Evolutionary conservation across 2,113 vertebrate species (phyloP).

Genomic region (Harpagus bidentatus): DNA sequence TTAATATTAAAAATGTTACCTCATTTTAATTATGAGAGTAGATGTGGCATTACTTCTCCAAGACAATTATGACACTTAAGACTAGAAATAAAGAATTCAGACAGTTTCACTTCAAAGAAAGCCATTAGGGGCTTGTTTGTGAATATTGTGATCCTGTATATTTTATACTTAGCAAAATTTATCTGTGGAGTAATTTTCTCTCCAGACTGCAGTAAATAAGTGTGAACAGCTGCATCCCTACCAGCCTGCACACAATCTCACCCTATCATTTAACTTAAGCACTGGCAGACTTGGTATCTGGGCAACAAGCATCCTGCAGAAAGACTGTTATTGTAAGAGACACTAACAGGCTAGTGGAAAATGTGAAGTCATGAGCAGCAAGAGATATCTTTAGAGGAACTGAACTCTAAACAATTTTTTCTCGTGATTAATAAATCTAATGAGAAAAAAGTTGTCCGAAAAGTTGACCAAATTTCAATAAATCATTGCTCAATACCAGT

Average conservation of each 20-base stretch:
- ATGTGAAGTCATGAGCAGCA: background rate
- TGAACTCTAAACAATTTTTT: background rate
- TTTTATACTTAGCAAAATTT: background rate
- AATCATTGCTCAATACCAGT: background rate
- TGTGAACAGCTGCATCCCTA: background rate
- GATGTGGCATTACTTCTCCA: background rate
- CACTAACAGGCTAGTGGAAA: background rate
- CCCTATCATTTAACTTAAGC: background rate
- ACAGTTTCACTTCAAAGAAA: constrained; percentile 43
- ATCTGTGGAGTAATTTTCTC: background rate
- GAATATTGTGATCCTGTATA: background rate
- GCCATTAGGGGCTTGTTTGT: constrained; percentile 1
- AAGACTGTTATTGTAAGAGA: background rate
- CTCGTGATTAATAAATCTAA: background rate
- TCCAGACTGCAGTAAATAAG: background rate
- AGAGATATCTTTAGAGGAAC: background rate
- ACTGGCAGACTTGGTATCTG: background rate
- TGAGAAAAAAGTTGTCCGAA: background rate
- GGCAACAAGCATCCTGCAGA: background rate
- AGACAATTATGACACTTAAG: constrained; percentile 8
- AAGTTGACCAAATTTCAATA: background rate
- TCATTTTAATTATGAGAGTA: constrained; percentile 53
- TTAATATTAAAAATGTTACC: constrained; percentile 43
- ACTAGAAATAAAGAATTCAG: constrained; percentile 38
- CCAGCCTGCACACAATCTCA: background rate